Base-by-base conservation (phyloP, 2,797 vertebrate genomes). In the Epinephelus malabaricus region DNA sequence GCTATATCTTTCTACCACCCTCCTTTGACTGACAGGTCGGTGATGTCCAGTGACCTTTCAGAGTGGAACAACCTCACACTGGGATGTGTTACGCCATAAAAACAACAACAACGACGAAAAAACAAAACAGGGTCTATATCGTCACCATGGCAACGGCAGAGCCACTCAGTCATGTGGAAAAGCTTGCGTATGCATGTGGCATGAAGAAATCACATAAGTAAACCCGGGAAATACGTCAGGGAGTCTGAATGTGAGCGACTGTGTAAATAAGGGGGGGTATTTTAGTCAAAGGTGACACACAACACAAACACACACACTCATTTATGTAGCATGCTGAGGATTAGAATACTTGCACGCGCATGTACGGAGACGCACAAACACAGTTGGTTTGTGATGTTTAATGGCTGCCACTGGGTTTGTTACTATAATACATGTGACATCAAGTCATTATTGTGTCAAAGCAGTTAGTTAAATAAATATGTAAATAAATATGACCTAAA, bases 21-120 rank as follows among this genome's bases (percentile, higher is more conserved):
- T 51, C 23, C 50, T 66, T 53, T 78, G 79, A 83, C 69, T 71
- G 66, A 87, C 83, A 81, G 76, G 47, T 17, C 12, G 51, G 15
- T 82, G 81, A 83, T 85, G 80, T 73, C 79, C 79, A 59, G 2
- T 90, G 90, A 93, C 91, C 92, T 93, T 92, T 93, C 69, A 4
- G 30, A 54, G 76, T 61, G 69, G 49, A 78, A 60, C 69, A 80
- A 69, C 84, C 51, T 85, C 77, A 75, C 82, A 38, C 78, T 12
- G 49, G 51, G 79, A 69, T 47, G 46, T 55, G 78, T 70, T 55
- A 63, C 2, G 40, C 58, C 69, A 65, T 70, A 30, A 58, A 74
- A 84, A 74, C 66, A 64, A 76, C 47, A 10, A 77, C 69, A 74
- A 55, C 51, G 5, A 34, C 7, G 2, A 19, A 49, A 55, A 60